Conservation (phyloP, 2,797 vertebrate species). For the Rhabdophis nuchalis region DNA sequence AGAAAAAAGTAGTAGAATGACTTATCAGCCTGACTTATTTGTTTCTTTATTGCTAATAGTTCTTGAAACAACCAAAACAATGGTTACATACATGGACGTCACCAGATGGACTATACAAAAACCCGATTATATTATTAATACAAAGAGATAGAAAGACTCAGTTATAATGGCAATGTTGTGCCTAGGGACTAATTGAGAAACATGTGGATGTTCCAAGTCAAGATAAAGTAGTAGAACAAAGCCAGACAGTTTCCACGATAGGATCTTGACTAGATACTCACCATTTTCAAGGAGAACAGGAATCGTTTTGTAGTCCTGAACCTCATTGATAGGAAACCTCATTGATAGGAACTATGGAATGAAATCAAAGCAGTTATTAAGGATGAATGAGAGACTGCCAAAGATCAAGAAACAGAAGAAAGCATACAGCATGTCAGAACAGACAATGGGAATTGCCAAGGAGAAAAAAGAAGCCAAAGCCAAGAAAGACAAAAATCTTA, state of each 20-base stretch:
- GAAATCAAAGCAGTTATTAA: not conserved
- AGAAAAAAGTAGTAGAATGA: not conserved
- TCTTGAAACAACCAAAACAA: not conserved
- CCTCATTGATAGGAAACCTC: not conserved
- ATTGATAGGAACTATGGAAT: not conserved
- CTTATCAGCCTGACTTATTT: not conserved
- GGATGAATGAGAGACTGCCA: not conserved
- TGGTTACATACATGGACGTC: not conserved
- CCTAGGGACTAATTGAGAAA: not conserved
- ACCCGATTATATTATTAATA: not conserved
- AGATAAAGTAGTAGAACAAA: not conserved
- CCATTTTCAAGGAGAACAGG: not conserved
- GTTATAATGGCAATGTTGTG: not conserved
- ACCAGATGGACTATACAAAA: not conserved
- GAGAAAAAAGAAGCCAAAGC: not conserved
- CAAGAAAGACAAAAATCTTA: not conserved
- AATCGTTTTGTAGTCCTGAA: not conserved
- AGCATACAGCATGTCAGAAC: not conserved
- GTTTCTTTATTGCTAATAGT: not conserved
- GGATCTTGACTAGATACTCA: not conserved
- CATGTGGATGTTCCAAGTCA: not conserved
- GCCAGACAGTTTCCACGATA: not conserved
- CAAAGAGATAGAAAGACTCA: not conserved
- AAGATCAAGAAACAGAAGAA: not conserved
- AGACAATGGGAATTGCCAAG: not conserved